Conservation (phyloP, 2,888 invertebrate species). For the Acleris cristana region DNA sequence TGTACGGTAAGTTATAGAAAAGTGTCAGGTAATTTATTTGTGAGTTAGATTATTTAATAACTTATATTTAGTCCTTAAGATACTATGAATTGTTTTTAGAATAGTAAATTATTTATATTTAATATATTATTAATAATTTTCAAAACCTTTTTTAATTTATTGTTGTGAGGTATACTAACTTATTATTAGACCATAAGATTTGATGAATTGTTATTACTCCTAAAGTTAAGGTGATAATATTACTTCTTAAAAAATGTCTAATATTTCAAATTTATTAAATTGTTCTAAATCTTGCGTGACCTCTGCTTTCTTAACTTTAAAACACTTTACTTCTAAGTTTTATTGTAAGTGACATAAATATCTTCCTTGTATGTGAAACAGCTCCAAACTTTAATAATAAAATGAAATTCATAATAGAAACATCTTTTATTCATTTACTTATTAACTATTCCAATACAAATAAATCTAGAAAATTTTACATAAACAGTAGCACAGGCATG, state of each 20-base stretch:
- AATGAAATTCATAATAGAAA: neutral
- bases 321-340: slow-evolving; percentile 1
- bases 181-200: neutral
- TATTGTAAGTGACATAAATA: neutral
- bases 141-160: neutral
- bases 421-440: slow-evolving; percentile 1
- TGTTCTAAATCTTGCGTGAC: neutral
- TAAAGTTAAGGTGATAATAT: neutral
- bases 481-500: too few relatives aligned
- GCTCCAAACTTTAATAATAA: neutral
- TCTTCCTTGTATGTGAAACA: neutral
- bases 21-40: neutral
- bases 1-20: too few relatives aligned
- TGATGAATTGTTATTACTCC: neutral
- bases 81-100: neutral
- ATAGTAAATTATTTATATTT: neutral
- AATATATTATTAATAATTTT: neutral
- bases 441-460: neutral
- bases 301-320: neutral
- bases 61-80: neutral
- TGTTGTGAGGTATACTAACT: neutral
- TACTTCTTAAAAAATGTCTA: neutral
- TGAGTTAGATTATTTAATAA: neutral
- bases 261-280: neutral
- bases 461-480: neutral